Conservation (phyloP, 2,797 vertebrate genomes). For the Sebastes diaconus region DNA sequence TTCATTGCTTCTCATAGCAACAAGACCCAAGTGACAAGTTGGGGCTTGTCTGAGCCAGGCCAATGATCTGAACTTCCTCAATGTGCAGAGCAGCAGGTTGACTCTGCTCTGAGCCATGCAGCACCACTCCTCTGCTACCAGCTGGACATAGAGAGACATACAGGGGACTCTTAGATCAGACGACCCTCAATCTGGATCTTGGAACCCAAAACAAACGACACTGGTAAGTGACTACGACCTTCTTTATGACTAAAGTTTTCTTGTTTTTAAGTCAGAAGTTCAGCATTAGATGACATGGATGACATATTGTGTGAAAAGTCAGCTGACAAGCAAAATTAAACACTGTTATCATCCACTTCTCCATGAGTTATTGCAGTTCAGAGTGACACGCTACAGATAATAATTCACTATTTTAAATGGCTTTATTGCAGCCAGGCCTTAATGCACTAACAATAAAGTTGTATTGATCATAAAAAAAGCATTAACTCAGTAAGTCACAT, state of each 20-base stretch:
- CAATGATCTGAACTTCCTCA: conserved; percentile 51
- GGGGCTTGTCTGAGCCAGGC: conserved; percentile 53
- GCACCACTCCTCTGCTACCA: background rate
- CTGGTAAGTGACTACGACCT: conserved; percentile 29
- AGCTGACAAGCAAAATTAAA: background rate
- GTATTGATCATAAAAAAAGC: background rate
- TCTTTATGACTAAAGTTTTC: background rate
- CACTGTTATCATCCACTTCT: background rate
- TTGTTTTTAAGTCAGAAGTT: background rate
- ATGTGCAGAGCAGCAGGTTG: conserved; percentile 22
- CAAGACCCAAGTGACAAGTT: conserved; percentile 57
- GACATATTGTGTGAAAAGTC: background rate
- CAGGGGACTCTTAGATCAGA: background rate
- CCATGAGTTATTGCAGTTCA: background rate
- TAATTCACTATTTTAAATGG: background rate
- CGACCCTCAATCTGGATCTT: background rate
- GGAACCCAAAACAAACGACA: background rate
- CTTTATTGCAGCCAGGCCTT: background rate
- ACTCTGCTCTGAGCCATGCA: conserved; percentile 2
- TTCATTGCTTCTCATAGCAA: conserved; percentile 47
- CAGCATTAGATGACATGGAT: background rate
- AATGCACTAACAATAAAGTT: background rate
- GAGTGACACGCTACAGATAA: background rate
- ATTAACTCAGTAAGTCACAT: background rate
- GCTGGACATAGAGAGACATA: background rate